phyloP scores from a whole-genome alignment of 2,888 invertebrate genomes.

The Cremastinae sp. region DNA sequence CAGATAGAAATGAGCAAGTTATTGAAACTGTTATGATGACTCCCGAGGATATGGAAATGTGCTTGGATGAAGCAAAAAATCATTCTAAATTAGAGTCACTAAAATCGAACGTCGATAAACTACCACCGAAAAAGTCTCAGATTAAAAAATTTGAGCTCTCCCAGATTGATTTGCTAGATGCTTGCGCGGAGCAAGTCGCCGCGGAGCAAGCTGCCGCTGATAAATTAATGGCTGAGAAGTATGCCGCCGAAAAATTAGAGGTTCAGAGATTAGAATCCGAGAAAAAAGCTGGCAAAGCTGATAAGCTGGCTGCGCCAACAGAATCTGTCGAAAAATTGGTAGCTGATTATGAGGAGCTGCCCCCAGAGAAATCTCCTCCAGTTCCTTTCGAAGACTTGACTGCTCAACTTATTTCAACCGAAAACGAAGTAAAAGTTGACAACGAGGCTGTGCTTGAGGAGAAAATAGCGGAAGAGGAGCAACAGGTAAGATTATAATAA shows the following conservation, averaged over 20 bases:
- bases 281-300: conserved; percentile 16
- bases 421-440: conserved; percentile 12
- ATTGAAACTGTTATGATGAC: background rate
- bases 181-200: conserved; percentile 46
- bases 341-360: conserved; percentile 20
- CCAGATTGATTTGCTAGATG: conserved; percentile 72
- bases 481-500: background rate
- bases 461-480: background rate
- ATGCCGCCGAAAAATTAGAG: conserved; percentile 11
- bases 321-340: conserved; percentile 2
- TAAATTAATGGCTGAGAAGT: conserved; percentile 49
- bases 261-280: conserved; percentile 15
- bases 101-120: conserved; percentile 64
- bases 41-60: conserved; percentile 47
- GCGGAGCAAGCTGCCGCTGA: conserved; percentile 48
- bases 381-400: background rate
- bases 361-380: conserved; percentile 18
- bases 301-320: conserved; percentile 17
- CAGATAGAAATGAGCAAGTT: conserved; percentile 5
- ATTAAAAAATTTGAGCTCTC: conserved; percentile 78
- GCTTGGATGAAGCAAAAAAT: conserved; percentile 25
- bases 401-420: background rate
- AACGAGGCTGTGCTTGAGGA: too few species aligned
- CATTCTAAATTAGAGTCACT: conserved; percentile 46
- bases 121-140: conserved; percentile 77